Evolutionary conservation across 2,888 invertebrate species (phyloP).

Genomic region (Patella depressa): DNA sequence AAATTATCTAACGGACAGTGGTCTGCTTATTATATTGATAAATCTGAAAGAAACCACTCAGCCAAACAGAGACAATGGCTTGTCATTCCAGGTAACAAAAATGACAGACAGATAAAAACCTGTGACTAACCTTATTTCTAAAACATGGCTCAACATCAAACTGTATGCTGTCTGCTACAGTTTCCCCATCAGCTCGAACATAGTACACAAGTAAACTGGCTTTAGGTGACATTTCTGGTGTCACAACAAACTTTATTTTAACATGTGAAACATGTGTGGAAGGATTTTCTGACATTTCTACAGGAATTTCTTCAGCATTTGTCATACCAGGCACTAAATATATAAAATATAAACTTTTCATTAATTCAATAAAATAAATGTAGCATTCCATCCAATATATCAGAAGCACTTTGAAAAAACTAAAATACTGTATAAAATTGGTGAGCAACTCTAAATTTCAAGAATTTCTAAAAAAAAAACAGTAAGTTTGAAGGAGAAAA

Average conservation of each 20-base stretch:
- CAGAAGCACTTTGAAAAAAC: too few species aligned
- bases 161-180: constrained; percentile 75
- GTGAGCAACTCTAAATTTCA: too few species aligned
- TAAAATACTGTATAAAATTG: too few species aligned
- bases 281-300: constrained; percentile 25
- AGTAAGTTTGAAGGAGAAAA: too few species aligned
- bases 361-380: not conserved
- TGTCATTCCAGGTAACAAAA: too few species aligned
- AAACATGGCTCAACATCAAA: constrained; percentile 76
- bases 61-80: too few species aligned
- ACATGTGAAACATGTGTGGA: constrained; percentile 39
- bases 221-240: constrained; percentile 57
- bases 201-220: constrained; percentile 74
- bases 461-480: too few species aligned
- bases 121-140: constrained; percentile 74
- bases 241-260: constrained; percentile 40
- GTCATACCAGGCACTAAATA: not conserved
- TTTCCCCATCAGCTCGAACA: constrained; percentile 74
- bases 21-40: too few species aligned
- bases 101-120: constrained; percentile 64
- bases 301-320: constrained; percentile 7
- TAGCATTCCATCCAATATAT: too few species aligned
- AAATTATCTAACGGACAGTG: too few species aligned
- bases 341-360: not conserved
- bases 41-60: too few species aligned